Conservation (phyloP, 2,888 invertebrate species). For the Cheiracanthium punctorium region DNA sequence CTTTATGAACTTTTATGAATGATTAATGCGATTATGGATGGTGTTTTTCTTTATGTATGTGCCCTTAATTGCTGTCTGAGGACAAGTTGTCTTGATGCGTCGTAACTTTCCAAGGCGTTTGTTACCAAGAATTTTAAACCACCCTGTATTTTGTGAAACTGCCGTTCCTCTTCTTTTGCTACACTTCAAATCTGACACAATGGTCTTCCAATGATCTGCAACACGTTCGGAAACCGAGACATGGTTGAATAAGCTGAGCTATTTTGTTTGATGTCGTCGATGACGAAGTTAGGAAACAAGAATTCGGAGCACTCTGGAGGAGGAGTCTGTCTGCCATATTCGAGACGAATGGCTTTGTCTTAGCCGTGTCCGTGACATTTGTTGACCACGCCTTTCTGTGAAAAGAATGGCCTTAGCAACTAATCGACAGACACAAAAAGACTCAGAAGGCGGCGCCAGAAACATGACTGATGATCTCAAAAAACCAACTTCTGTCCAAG, state of each 20-base stretch:
- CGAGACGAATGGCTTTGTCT: constrained; percentile 22
- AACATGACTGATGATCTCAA: constrained; percentile 24
- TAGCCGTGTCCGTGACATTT: constrained; percentile 7
- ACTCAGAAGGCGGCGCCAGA: constrained; percentile 21
- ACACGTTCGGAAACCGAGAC: too few relatives aligned
- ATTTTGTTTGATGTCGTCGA: background rate
- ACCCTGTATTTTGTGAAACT: too few relatives aligned
- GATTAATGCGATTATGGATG: too few relatives aligned
- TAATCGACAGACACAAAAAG: constrained; percentile 31
- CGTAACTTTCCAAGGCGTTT: too few relatives aligned
- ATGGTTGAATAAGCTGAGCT: background rate
- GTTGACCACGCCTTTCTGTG: constrained; percentile 12
- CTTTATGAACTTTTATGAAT: too few relatives aligned
- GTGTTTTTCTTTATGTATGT: too few relatives aligned
- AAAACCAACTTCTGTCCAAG: constrained; percentile 18
- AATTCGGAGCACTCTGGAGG: background rate
- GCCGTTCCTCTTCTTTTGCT: too few relatives aligned
- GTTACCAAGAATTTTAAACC: too few relatives aligned
- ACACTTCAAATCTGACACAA: too few relatives aligned
- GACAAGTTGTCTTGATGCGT: too few relatives aligned
- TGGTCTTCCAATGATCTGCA: too few relatives aligned
- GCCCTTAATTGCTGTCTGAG: too few relatives aligned
- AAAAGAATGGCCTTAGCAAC: constrained; percentile 29
- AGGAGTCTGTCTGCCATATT: background rate
- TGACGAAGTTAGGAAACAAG: constrained; percentile 3